Conservation (phyloP, 1,140 invertebrate species). For the Lamellibrachia luymesi region DNA sequence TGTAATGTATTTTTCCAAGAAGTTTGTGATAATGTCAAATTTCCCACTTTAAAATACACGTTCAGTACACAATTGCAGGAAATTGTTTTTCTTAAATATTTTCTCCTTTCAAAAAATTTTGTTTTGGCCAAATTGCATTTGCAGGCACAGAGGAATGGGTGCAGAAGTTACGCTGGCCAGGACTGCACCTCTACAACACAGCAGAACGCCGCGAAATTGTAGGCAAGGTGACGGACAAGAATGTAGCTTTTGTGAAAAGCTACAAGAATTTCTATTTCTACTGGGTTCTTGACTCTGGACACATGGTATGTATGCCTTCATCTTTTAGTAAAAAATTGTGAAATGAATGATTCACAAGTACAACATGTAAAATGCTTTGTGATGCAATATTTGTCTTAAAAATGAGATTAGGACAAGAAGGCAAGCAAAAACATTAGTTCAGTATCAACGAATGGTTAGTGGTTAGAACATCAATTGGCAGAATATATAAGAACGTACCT, state of each 20-base stretch:
- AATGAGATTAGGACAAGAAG: not conserved
- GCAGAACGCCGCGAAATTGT: slow-evolving; percentile 6
- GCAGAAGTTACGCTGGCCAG: slow-evolving; percentile 21
- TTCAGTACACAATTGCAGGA: not conserved
- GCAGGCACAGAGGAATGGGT: slow-evolving; percentile 28
- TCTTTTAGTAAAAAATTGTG: not conserved
- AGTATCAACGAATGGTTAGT: not conserved
- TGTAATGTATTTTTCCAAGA: not conserved
- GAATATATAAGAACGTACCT: too few species aligned
- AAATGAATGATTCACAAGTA: not conserved
- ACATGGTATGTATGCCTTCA: slow-evolving; percentile 18
- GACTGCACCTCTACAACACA: slow-evolving; percentile 17
- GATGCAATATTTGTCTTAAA: not conserved
- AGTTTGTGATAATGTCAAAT: not conserved
- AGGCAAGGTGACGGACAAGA: slow-evolving; percentile 8
- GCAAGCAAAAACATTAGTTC: not conserved
- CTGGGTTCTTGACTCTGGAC: slow-evolving; percentile 26
- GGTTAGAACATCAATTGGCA: too few species aligned
- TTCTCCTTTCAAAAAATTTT: not conserved
- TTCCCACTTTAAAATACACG: not conserved
- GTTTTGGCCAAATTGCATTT: slow-evolving; percentile 16
- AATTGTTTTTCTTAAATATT: not conserved
- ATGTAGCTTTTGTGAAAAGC: slow-evolving; percentile 20
- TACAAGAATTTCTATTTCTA: slow-evolving; percentile 28
- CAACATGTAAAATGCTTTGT: too few species aligned